A percentile compares a stretch with the other conserved stretches of the same genome.
These are phyloP conservation scores for Subacronicta megacephala DNA, from an alignment of 2,888 invertebrate species.

Conservation along the genomic window DNA sequence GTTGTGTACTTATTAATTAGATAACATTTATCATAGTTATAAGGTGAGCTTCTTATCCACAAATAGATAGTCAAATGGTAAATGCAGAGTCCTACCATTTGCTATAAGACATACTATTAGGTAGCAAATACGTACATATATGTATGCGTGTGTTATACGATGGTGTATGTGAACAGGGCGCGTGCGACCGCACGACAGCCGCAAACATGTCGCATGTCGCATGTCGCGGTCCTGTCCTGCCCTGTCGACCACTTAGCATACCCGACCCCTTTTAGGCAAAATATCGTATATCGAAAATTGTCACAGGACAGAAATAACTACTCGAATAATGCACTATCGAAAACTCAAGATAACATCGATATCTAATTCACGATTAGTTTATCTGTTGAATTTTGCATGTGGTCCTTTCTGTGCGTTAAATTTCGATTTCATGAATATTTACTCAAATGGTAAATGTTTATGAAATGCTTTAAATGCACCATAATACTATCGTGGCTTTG, in stretches of 20 bases:
- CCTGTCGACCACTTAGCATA: conserved; percentile 60
- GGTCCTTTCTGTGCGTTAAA: conserved; percentile 14
- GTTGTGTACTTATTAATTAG: conserved; percentile 22
- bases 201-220: conserved; percentile 65
- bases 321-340: conserved; percentile 31
- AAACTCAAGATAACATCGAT: conserved; percentile 29
- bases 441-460: no score
- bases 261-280: conserved; percentile 61
- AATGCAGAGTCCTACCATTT: conserved; percentile 44
- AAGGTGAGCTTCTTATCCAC: no score
- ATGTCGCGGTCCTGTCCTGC: conserved; percentile 54
- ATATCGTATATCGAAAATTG: conserved; percentile 58
- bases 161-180: conserved; percentile 42
- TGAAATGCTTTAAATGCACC: no score
- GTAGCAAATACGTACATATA: conserved; percentile 16
- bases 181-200: conserved; percentile 59
- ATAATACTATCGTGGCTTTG: no score
- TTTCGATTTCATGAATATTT: no score
- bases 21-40: no score
- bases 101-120: conserved; percentile 27
- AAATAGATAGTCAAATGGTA: no score
- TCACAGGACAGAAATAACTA: conserved; percentile 31
- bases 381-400: conserved; percentile 20
- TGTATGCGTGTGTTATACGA: conserved; percentile 30
- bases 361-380: conserved; percentile 23